Base-by-base conservation (phyloP, 2,888 invertebrate genomes). In the Plagiodera versicolora region DNA sequence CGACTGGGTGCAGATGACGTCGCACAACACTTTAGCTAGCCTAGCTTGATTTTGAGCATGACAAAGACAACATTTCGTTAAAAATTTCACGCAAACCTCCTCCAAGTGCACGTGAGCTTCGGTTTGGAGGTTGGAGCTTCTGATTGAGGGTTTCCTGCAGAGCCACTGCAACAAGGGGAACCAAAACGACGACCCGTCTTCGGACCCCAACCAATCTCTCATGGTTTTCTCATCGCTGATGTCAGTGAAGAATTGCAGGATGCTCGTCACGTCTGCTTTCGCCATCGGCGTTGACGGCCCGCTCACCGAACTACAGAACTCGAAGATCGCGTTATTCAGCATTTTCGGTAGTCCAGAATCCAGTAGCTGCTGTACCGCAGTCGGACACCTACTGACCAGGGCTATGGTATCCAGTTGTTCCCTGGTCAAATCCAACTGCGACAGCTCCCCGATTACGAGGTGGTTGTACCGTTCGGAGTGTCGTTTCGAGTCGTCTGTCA, bases 151-250 rank as follows among this genome's bases (percentile, higher is more conserved):
- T 54, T 75, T 74, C 56, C 75, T 86, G 75, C 91, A 91, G 24
- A 92, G 83, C 75, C 92, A 83, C 61, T 87, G 86, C 9, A 95
- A 83, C 63, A 95, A 81, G 2, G 92, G 91, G 49, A 88, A 84
- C 95, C 95, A 95, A 81, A 95, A 95, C n/a, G 86, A 83, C 1
- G 89, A 87, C 6, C 94, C 94, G 67, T 91, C 88, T 51, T 84
- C 80, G 0, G 87, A 87, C 11, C 95, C 95, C 49, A 95, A 84
- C 95, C 95, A 95, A 79, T 93, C 92, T 68, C 93, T 89, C 83
- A 95, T 88, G 66, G 87, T 84, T 17, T 89, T 88, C 72, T 93
- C 94, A 18, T 89, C 86, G 75, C 92, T 90, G 60, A 94, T 85
- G 65, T 90, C 88, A 0, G 90, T 87, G 74, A 94, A 89, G 81